Base-by-base conservation (phyloP, 2,797 vertebrate species). In the Pseudomugil tenellus region DNA sequence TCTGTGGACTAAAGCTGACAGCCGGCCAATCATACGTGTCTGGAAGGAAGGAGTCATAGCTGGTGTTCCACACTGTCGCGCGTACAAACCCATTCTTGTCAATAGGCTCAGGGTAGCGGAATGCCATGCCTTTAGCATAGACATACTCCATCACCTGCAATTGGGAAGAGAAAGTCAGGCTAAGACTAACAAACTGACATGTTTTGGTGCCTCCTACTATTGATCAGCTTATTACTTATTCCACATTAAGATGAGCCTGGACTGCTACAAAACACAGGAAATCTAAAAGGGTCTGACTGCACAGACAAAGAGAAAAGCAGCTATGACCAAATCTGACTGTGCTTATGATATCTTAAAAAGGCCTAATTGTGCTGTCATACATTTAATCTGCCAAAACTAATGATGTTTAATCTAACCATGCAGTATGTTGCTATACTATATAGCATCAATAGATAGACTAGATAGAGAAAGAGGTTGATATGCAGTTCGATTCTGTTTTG, bases 81-180 rank as follows among this genome's bases (percentile, higher is more conserved):
- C 93, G 93, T 31, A 99, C 78, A 57, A 96, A 95, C 0, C 69
- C 31, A n/a, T 91, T 87, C 90, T 99, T 99, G 89, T 98, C 95
- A 58, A 90, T 2, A 0, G 97, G 98, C 80, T 99, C 98, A 3
- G 98, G 98, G 89, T 98, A 98, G 37, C 94, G 95, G 86, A 99
- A 99, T 0, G 98, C 97, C 96, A 99, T 97, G 73, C 96, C 96
- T 61, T 97, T 97, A 54, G 95, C 91, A 12, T 98, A 99, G 29
- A 99, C 90, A 67, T 92, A 99, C 78, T 98, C 94, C 92, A 96
- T 89, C 74, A 98, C 95, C 97, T 98, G 84, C 0, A 84, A 41
- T 26, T 26, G 68, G 46, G 41, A 21, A 46, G 41, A 46, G 8
- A 46, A 46, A 46, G 41, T 3, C 41, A 46, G 41, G 19, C 19